These are phyloP conservation scores for Scaptomyza montana DNA, from an alignment of 1,140 invertebrate species.

Conservation along the genomic window DNA sequence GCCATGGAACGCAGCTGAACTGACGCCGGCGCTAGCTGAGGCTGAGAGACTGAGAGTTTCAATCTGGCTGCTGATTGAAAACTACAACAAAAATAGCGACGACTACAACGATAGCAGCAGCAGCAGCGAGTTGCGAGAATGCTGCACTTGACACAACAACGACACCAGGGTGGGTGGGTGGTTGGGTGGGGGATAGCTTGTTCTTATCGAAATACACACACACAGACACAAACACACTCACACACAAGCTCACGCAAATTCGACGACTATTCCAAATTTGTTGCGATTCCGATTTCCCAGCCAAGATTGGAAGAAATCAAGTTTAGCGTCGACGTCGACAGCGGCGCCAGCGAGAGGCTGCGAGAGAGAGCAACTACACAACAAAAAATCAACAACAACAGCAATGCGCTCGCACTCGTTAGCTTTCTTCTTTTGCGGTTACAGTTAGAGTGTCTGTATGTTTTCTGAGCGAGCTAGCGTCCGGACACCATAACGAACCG, in stretches of 20 bases:
- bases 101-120: slow-evolving; percentile 23
- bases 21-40: slow-evolving; percentile 64
- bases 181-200: not conserved
- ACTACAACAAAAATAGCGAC: slow-evolving; percentile 17
- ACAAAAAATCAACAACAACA: slow-evolving; percentile 6
- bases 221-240: no score
- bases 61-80: slow-evolving; percentile 59
- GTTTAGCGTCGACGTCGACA: slow-evolving; percentile 57
- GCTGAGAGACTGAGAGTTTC: slow-evolving; percentile 47
- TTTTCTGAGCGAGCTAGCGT: slow-evolving; percentile 27
- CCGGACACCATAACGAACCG: slow-evolving; percentile 30
- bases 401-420: slow-evolving; percentile 24
- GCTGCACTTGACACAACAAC: slow-evolving; percentile 45
- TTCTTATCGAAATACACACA: slow-evolving; percentile 26
- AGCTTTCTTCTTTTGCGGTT: slow-evolving; percentile 28
- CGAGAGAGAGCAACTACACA: slow-evolving; percentile 17
- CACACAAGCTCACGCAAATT: slow-evolving; percentile 36
- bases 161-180: not conserved
- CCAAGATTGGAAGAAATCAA: slow-evolving; percentile 76
- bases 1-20: slow-evolving; percentile 55
- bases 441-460: slow-evolving; percentile 17
- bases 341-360: slow-evolving; percentile 33
- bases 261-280: slow-evolving; percentile 63
- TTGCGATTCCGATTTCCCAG: slow-evolving; percentile 73
- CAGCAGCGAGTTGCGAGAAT: slow-evolving; percentile 5